Percentiles rank a stretch among this genome's conserved stretches.
These are phyloP conservation scores for Lingula anatina DNA, from an alignment of 2,888 invertebrate genomes.

Conservation along the genomic window DNA sequence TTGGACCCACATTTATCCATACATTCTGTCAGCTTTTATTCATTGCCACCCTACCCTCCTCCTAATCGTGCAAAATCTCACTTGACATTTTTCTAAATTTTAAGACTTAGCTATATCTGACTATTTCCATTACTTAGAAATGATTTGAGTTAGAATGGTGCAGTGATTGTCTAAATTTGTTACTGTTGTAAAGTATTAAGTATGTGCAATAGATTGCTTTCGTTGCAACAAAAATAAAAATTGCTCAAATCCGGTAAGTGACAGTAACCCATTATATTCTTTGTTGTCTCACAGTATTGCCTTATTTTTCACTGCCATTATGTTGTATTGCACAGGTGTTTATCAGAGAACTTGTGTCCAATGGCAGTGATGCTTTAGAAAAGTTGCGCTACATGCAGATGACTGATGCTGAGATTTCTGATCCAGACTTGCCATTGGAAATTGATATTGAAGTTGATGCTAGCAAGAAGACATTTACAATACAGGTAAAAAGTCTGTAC, in stretches of 20 bases:
- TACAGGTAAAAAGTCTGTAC: slow-evolving; percentile 69
- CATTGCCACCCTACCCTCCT: no score
- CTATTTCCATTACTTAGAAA: no score
- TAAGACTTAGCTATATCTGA: no score
- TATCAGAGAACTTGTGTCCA: slow-evolving; percentile 90
- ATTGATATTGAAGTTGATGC: slow-evolving; percentile 87
- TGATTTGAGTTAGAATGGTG: no score
- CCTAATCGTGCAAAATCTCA: no score
- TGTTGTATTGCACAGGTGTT: slow-evolving; percentile 72
- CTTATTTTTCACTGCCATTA: neutral
- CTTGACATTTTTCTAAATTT: no score
- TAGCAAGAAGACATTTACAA: slow-evolving; percentile 73
- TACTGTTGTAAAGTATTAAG: no score
- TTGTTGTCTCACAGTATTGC: neutral
- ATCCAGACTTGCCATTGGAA: slow-evolving; percentile 64
- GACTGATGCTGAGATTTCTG: slow-evolving; percentile 42
- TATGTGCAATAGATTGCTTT: no score
- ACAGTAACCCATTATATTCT: neutral
- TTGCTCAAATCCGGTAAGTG: no score
- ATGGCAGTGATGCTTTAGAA: slow-evolving; percentile 94
- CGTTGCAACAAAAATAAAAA: no score
- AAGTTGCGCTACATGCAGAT: slow-evolving; percentile 79
- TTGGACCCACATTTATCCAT: neutral
- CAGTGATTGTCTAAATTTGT: no score
- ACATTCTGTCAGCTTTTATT: no score